Conservation (phyloP, 1,140 invertebrate genomes). For the Antheraea mylitta region DNA sequence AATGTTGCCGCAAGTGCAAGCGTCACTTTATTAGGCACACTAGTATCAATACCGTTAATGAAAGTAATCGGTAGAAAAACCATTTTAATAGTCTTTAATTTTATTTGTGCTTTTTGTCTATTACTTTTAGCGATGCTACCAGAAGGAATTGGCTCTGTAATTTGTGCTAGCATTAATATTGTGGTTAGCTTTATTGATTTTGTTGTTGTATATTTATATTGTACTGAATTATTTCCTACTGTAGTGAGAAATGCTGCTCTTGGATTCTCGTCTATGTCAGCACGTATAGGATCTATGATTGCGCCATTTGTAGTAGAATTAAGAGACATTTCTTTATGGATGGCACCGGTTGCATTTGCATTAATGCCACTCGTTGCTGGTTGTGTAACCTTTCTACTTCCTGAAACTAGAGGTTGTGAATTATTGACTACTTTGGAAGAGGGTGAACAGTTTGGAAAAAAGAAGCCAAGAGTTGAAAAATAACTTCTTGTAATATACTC, state of each 20-base stretch:
- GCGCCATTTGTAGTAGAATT: slow-evolving; percentile 82
- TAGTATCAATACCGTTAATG: slow-evolving; percentile 82
- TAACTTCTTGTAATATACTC: not conserved
- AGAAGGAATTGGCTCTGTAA: slow-evolving; percentile 69
- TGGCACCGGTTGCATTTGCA: slow-evolving; percentile 86
- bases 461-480: slow-evolving; percentile 16
- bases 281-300: slow-evolving; percentile 83
- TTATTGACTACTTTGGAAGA: slow-evolving; percentile 89
- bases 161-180: slow-evolving; percentile 83
- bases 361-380: slow-evolving; percentile 82
- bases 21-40: slow-evolving; percentile 82
- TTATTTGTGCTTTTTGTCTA: slow-evolving; percentile 79
- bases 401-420: slow-evolving; percentile 86
- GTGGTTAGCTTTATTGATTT: slow-evolving; percentile 84
- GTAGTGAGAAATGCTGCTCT: slow-evolving; percentile 84
- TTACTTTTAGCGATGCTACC: slow-evolving; percentile 79
- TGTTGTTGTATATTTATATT: slow-evolving; percentile 84
- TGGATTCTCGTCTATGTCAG: slow-evolving; percentile 84
- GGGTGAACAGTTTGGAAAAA: slow-evolving; percentile 86
- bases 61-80: slow-evolving; percentile 80
- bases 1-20: slow-evolving; percentile 84
- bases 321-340: slow-evolving; percentile 67
- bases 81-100: slow-evolving; percentile 80
- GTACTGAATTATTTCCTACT: slow-evolving; percentile 85
- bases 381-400: slow-evolving; percentile 82